Evolutionary conservation across 2,797 vertebrate genomes (phyloP).

Genomic region (Gambusia yucatana): DNA sequence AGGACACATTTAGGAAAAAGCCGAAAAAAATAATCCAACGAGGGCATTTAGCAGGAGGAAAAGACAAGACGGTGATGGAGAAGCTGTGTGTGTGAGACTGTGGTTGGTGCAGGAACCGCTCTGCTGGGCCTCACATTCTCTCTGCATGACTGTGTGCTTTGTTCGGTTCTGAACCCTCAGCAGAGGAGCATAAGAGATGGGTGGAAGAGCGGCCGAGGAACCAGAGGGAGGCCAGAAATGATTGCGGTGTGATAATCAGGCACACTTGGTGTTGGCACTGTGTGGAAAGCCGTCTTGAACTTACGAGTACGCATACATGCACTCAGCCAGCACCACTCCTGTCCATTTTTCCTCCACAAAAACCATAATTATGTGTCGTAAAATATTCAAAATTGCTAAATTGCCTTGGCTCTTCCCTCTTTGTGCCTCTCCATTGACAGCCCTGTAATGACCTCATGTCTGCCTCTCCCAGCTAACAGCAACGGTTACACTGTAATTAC

Average conservation of each 20-base stretch:
- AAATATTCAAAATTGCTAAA: slow-evolving; percentile 81
- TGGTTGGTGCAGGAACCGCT: slow-evolving; percentile 65
- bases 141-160: slow-evolving; percentile 78
- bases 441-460: slow-evolving; percentile 79
- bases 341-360: slow-evolving; percentile 58
- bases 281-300: slow-evolving; percentile 39
- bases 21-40: slow-evolving; percentile 39
- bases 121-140: slow-evolving; percentile 71
- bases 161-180: slow-evolving; percentile 64
- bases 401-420: slow-evolving; percentile 73
- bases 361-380: slow-evolving; percentile 79
- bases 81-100: slow-evolving; percentile 69
- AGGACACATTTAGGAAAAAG: slow-evolving; percentile 58
- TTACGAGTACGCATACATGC: slow-evolving; percentile 37
- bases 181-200: slow-evolving; percentile 65
- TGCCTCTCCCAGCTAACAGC: slow-evolving; percentile 73
- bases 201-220: slow-evolving; percentile 54
- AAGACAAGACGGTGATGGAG: slow-evolving; percentile 61
- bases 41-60: slow-evolving; percentile 43
- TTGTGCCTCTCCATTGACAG: slow-evolving; percentile 71
- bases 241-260: slow-evolving; percentile 77
- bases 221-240: slow-evolving; percentile 62
- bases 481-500: slow-evolving; percentile 77
- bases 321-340: slow-evolving; percentile 56
- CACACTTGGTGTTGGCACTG: slow-evolving; percentile 70